Percentiles rank a stretch among this genome's conserved stretches.
These are phyloP conservation scores for Pocota personata DNA, from an alignment of 2,888 invertebrate species.

Conservation along the genomic window DNA sequence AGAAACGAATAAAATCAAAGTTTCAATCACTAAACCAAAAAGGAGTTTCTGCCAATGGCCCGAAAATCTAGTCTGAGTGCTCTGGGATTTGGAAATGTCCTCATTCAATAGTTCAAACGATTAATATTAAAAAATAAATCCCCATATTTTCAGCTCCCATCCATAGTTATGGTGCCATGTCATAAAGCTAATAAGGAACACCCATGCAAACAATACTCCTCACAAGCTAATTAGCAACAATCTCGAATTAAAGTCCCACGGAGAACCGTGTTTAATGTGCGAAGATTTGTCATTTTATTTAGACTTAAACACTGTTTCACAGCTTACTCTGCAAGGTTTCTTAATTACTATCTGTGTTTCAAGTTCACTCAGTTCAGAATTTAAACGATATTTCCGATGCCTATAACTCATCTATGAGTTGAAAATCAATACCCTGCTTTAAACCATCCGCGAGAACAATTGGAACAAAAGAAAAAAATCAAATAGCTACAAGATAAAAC, in stretches of 20 bases:
- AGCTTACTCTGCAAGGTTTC: background rate
- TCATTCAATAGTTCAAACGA: too few relatives aligned
- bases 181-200: too few relatives aligned
- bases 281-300: conserved; percentile 9
- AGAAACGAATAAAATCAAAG: too few relatives aligned
- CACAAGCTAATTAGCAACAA: background rate
- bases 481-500: background rate
- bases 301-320: background rate
- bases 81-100: too few relatives aligned
- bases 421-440: background rate
- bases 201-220: background rate
- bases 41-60: too few relatives aligned
- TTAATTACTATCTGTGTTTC: background rate
- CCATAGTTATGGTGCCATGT: too few relatives aligned
- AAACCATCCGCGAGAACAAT: background rate
- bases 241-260: background rate
- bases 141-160: too few relatives aligned
- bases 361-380: background rate
- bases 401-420: background rate
- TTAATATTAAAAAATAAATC: too few relatives aligned
- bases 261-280: background rate
- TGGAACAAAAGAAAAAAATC: background rate
- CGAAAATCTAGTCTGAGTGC: too few relatives aligned
- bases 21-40: too few relatives aligned
- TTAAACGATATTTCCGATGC: background rate